phyloP scores from a whole-genome alignment of 2,113 vertebrate species.

The Tonatia bakeri region DNA sequence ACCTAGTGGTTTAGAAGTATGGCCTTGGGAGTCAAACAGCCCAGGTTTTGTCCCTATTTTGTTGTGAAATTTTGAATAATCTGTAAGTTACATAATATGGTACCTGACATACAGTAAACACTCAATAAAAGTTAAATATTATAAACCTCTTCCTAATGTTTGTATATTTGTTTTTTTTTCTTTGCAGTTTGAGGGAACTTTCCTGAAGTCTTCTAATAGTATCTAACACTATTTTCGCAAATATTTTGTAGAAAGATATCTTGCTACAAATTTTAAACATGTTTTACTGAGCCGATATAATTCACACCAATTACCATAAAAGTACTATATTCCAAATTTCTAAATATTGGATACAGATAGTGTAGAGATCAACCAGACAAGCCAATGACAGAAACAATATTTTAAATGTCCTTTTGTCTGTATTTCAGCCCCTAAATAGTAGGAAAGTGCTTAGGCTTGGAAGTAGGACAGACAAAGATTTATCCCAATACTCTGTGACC shows the following conservation, averaged over 20 bases:
- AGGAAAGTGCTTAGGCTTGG: neutral
- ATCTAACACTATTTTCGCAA: neutral
- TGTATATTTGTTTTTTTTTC: neutral
- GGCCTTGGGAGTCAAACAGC: neutral
- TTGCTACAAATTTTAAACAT: slow-evolving; percentile 3
- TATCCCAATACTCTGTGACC: neutral
- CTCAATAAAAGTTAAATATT: neutral
- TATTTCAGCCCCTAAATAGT: neutral
- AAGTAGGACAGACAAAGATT: neutral
- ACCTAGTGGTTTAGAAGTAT: neutral
- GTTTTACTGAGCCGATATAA: slow-evolving; percentile 13
- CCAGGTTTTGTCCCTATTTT: neutral
- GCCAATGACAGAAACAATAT: neutral
- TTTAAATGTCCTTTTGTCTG: neutral
- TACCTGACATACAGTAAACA: neutral
- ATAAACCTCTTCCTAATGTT: neutral
- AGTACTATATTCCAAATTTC: neutral
- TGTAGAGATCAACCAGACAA: neutral
- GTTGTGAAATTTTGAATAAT: neutral
- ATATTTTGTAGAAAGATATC: neutral
- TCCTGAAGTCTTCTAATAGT: neutral
- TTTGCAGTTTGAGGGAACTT: neutral
- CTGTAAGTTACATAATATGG: neutral
- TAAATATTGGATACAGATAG: neutral
- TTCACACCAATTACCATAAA: neutral